phyloP scores from a whole-genome alignment of 2,888 invertebrate genomes.

The Hemaris fuciformis region DNA sequence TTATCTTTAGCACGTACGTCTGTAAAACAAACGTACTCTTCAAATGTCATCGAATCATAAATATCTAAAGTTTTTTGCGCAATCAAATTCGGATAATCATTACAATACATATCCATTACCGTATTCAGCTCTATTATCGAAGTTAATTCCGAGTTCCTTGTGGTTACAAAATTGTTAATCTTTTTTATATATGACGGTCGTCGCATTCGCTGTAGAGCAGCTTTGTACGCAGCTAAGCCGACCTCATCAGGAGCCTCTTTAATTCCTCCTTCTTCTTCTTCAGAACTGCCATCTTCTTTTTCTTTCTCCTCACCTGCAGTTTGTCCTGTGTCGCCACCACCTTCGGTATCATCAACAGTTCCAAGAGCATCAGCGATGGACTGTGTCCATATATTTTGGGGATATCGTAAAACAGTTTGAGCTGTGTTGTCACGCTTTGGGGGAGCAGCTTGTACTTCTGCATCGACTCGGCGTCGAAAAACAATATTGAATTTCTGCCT shows the following conservation, averaged over 20 bases:
- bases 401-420: constrained; percentile 86
- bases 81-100: constrained; percentile 82
- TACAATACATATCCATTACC: constrained; percentile 82
- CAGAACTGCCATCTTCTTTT: constrained; percentile 34
- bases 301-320: constrained; percentile 35
- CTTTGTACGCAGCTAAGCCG: constrained; percentile 52
- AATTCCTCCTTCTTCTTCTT: constrained; percentile 34
- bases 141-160: constrained; percentile 51
- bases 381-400: constrained; percentile 86
- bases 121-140: constrained; percentile 70
- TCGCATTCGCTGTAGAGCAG: constrained; percentile 57
- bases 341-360: constrained; percentile 44
- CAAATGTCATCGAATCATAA: constrained; percentile 62
- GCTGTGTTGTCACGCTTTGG: constrained; percentile 67
- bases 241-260: constrained; percentile 52
- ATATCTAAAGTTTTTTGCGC: constrained; percentile 50
- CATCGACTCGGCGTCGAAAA: constrained; percentile 79
- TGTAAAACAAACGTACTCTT: constrained; percentile 84
- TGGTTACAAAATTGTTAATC: constrained; percentile 53
- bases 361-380: constrained; percentile 72
- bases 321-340: constrained; percentile 42
- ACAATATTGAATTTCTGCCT: constrained; percentile 82
- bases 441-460: constrained; percentile 82
- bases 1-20: constrained; percentile 85
- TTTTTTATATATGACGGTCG: constrained; percentile 62